These are phyloP conservation scores for Cyprinodon tularosa DNA, from an alignment of 2,113 vertebrate genomes.

Conservation along the genomic window DNA sequence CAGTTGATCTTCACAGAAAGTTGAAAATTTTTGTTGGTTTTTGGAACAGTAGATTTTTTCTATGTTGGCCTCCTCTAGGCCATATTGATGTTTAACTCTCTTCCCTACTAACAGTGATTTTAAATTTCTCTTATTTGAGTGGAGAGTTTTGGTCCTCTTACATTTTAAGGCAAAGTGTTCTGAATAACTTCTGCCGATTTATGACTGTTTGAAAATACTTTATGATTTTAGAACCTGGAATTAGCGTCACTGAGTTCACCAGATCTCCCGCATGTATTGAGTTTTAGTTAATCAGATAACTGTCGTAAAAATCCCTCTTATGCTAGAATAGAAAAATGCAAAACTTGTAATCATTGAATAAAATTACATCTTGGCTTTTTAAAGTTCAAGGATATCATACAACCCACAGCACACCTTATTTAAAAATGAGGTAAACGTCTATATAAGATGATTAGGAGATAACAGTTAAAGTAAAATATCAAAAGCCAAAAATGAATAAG, in stretches of 20 bases:
- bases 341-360: not conserved
- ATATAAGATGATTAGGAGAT: not conserved
- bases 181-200: too few species aligned
- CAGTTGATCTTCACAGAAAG: not conserved
- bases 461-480: not conserved
- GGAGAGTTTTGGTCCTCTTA: too few species aligned
- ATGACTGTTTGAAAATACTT: too few species aligned
- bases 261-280: not conserved
- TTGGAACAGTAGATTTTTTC: not conserved
- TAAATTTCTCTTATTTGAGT: too few species aligned
- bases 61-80: not conserved
- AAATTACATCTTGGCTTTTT: too few species aligned
- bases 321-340: not conserved
- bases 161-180: too few species aligned
- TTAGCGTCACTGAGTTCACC: too few species aligned
- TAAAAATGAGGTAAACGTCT: not conserved
- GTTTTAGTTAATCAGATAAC: not conserved
- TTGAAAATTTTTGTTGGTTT: not conserved
- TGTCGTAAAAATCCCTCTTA: not conserved
- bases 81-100: not conserved
- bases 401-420: not conserved
- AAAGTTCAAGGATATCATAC: not conserved
- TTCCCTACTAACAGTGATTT: too few species aligned
- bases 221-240: too few species aligned
- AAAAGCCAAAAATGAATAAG: not conserved